These are phyloP conservation scores for Polyergus mexicanus DNA, from an alignment of 1,140 invertebrate genomes.

Conservation along the genomic window DNA sequence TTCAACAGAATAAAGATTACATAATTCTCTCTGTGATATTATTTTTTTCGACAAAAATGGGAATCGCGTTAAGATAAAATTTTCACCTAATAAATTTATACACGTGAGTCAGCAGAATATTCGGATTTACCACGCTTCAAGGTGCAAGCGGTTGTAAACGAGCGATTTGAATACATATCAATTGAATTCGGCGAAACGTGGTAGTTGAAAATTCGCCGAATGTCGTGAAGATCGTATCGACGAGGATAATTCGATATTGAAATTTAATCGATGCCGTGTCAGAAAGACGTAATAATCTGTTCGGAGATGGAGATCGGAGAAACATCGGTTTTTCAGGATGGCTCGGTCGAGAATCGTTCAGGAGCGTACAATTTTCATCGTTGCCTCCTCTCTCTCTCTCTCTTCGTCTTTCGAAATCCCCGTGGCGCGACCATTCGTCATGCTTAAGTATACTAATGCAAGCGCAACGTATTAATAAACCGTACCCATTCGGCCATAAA, in stretches of 20 bases:
- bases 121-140: background rate
- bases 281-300: conserved; percentile 59
- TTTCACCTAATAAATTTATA: conserved; percentile 27
- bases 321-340: conserved; percentile 49
- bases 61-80: background rate
- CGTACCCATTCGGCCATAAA: conserved; percentile 78
- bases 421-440: conserved; percentile 83
- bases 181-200: conserved; percentile 33
- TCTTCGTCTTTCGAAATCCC: conserved; percentile 63
- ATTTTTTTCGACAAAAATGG: background rate
- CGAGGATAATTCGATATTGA: conserved; percentile 32
- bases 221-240: conserved; percentile 39
- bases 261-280: conserved; percentile 42
- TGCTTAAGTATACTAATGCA: conserved; percentile 86
- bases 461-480: conserved; percentile 86
- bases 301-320: background rate
- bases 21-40: background rate
- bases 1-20: background rate
- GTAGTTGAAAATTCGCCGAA: conserved; percentile 48
- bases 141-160: background rate
- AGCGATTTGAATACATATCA: conserved; percentile 49
- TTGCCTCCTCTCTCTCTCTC: conserved; percentile 20
- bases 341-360: conserved; percentile 11
- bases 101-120: conserved; percentile 1
- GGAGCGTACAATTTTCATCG: conserved; percentile 56